These are phyloP conservation scores for Actinemys pallida DNA, from an alignment of 2,113 vertebrate species.

Conservation along the genomic window DNA sequence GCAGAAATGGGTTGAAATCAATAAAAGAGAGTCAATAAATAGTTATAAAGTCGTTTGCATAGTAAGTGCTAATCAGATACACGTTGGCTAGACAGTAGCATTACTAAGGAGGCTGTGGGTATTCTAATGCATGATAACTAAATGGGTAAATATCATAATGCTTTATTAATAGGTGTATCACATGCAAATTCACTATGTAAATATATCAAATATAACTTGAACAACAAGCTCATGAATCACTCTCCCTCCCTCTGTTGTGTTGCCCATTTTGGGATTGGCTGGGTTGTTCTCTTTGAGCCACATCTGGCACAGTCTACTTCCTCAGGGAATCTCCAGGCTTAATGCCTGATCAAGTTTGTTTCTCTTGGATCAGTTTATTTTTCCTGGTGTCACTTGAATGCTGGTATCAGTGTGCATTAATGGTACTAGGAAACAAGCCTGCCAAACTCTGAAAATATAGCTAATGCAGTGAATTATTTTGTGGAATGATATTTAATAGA, in stretches of 20 bases:
- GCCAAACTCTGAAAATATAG: neutral
- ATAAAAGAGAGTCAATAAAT: neutral
- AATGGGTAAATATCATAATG: constrained; percentile 22
- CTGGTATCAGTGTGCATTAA: neutral
- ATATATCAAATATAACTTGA: constrained; percentile 2
- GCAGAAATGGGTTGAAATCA: neutral
- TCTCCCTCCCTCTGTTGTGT: neutral
- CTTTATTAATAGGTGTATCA: constrained; percentile 50
- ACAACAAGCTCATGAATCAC: neutral
- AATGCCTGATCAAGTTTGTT: neutral
- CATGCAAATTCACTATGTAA: constrained; percentile 1
- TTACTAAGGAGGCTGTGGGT: constrained; percentile 27
- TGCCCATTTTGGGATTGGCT: neutral
- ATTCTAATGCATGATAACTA: constrained; percentile 13
- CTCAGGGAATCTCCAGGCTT: neutral
- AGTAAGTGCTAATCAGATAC: constrained; percentile 1
- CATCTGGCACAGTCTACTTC: neutral
- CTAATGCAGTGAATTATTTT: neutral
- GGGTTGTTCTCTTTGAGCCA: neutral
- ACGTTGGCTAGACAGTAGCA: neutral
- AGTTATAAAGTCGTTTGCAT: neutral
- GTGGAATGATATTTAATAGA: neutral
- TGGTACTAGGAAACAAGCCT: neutral
- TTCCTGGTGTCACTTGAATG: neutral
- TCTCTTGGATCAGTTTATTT: neutral